These are phyloP conservation scores for Oryzias woworae DNA, from an alignment of 2,113 vertebrate species.

Conservation along the genomic window DNA sequence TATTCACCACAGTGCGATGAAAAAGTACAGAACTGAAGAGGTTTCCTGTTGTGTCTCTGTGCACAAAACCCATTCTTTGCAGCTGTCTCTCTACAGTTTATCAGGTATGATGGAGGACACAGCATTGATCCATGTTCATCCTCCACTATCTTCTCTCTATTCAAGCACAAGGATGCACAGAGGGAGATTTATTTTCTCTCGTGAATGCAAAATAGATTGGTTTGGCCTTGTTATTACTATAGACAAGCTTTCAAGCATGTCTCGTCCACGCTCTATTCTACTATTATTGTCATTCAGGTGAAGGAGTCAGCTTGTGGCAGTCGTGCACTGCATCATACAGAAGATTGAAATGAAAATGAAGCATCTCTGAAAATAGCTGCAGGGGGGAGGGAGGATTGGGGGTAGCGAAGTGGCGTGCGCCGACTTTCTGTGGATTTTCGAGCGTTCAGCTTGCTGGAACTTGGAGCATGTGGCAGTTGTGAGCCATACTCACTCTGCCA, in stretches of 20 bases:
- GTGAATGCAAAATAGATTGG: conserved; percentile 55
- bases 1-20: too few relatives aligned
- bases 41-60: too few relatives aligned
- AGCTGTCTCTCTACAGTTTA: conserved; percentile 15
- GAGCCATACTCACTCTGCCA: too few relatives aligned
- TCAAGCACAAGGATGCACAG: conserved; percentile 11
- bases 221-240: conserved; percentile 56
- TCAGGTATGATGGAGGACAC: conserved; percentile 38
- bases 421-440: conserved; percentile 42
- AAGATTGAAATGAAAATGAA: conserved; percentile 71
- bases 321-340: conserved; percentile 33
- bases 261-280: conserved; percentile 48
- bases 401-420: conserved; percentile 35
- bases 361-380: conserved; percentile 57
- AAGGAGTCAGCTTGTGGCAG: conserved; percentile 47
- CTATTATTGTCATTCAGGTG: conserved; percentile 53
- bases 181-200: conserved; percentile 52
- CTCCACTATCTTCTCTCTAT: conserved; percentile 5
- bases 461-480: background rate
- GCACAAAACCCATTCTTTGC: too few relatives aligned
- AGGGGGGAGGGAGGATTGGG: conserved; percentile 25
- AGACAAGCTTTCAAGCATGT: conserved; percentile 15
- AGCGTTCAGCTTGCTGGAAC: conserved; percentile 39
- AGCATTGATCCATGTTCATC: conserved; percentile 37
- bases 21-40: too few relatives aligned